Percentiles rank a stretch among this genome's conserved stretches.
These are phyloP conservation scores for Ptilorrhoa leucosticta DNA, from an alignment of 2,113 vertebrate genomes.

Conservation along the genomic window DNA sequence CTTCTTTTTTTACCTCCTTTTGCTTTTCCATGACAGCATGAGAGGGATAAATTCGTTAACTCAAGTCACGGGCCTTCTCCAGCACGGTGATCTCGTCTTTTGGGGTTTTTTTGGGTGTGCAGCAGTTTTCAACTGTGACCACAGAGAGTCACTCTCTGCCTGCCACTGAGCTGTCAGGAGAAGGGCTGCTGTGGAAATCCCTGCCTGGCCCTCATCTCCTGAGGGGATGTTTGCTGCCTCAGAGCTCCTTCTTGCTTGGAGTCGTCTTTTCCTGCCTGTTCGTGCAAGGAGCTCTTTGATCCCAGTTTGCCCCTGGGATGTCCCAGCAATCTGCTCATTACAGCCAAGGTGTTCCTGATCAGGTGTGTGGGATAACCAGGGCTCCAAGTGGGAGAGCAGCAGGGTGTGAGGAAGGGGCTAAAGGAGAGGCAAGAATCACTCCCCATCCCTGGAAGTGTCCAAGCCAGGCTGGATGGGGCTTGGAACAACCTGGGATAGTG, in stretches of 20 bases:
- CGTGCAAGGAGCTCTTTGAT: background rate
- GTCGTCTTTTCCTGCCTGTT: background rate
- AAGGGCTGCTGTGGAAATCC: background rate
- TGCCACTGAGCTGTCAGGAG: background rate
- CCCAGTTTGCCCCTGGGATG: background rate
- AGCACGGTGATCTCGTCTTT: accelerated
- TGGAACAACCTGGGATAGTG: background rate
- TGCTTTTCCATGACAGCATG: background rate
- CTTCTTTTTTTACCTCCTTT: background rate
- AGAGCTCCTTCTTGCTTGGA: background rate
- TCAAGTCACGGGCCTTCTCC: background rate
- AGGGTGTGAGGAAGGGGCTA: background rate
- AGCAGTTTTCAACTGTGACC: background rate
- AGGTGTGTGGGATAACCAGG: background rate
- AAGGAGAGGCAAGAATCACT: background rate
- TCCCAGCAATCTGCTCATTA: background rate
- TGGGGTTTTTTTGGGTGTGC: background rate
- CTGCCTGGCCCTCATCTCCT: background rate
- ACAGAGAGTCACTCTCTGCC: conserved; percentile 41
- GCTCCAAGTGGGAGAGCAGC: background rate
- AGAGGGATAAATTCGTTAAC: background rate
- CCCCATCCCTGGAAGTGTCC: background rate
- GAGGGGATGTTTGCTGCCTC: background rate
- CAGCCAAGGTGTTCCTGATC: background rate
- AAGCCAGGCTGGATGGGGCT: background rate